Evolutionary conservation across 2,888 invertebrate species (phyloP), one percentile per base, ranked within the genome.

Genomic region (Peribatodes rhomboidaria): DNA sequence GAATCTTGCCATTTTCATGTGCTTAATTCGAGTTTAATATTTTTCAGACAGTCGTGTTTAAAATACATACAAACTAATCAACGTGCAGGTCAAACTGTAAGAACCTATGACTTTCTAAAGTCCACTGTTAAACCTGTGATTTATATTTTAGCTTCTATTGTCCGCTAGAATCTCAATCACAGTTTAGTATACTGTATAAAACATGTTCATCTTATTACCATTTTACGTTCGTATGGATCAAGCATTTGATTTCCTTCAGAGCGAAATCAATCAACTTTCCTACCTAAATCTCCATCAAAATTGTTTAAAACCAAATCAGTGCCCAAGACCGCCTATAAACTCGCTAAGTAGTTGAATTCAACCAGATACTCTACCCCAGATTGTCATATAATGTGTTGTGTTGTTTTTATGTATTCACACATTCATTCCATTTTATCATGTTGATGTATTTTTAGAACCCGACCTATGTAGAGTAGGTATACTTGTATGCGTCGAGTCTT

Each of bases 361-460:
- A 52, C 56, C 86, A 82, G 85, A 88, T 87, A 84, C 80, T 76
- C 81, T 80, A 81, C 84, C 84, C 83, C 83, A 83, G 83, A 80
- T 85, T 87, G 87, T 88, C 84, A 86, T 87, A 84, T 80, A 53
- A 14, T 39, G 14, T 53, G 22, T 18, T 87, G 86, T 88, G 86
- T 90, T 84, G 85, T 86, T 87, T 85, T 65, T 60, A 83, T 76
- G 86, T 87, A 55, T 84, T 86, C 86, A 83, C 87, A 89, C 85
- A 89, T 86, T 89, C 86, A 86, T 85, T 86, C 86, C 74, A 80
- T 90, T 91, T 91, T 92, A 92, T 91, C 90, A 87, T 85, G 84
- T 85, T 83, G 83, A 82, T 84, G 87, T 92, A 92, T 92, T 91
- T 91, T 89, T 92, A 92, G 92, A 90, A 88, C 82, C 70, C 80